Evolutionary conservation across 2,113 vertebrate genomes (phyloP), one percentile per base, ranked within the genome.

Genomic region (Mustela lutreola): DNA sequence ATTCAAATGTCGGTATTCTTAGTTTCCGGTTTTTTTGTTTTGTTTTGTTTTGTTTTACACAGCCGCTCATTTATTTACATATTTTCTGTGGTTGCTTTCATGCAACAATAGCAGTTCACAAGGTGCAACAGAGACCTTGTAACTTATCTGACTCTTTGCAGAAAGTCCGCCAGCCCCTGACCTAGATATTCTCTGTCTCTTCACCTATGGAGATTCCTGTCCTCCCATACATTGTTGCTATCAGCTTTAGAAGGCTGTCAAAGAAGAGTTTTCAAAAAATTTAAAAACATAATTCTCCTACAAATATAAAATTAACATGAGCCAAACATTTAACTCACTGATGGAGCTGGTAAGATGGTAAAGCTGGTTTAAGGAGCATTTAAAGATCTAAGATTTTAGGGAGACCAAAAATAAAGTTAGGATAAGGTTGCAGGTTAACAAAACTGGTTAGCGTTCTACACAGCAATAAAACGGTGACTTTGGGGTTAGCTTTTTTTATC

Each of bases 31-130:
- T 36, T 62, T 67, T 39, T 39, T 39, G 39, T 39, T 39, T 39
- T 39, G 39, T 39, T 39, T 60, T 84, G 26, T n/a, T n/a, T 62
- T 50, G 48, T 78, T 70, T 85, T 15, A 81, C 60, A 95, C 33
- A 82, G 53, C 4, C 26, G 67, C 36, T 56, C 31, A 36, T 60
- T 89, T 89, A 21, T 63, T 93, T 70, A 79, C n/a, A 53, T 39
- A 79, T 48, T 94, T 70, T 70, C 48, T 95, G 60, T 91, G 58
- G 60, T 70, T 91, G 24, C 33, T 63, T 76, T 88, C 76, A 82
- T 58, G 36, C 28, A 67, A 58, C 24, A 36, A 45, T 22, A 91
- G 26, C 70, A 67, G 5, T 58, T 48, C 48, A 56, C 7, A 60
- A 70, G 39, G 24, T 84, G 28, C 80, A 78, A 83, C 58, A 89